Percentiles rank a stretch among this genome's conserved stretches.
Evolutionary conservation across 2,888 invertebrate genomes (phyloP).

Genomic region (Cryptus armator): DNA sequence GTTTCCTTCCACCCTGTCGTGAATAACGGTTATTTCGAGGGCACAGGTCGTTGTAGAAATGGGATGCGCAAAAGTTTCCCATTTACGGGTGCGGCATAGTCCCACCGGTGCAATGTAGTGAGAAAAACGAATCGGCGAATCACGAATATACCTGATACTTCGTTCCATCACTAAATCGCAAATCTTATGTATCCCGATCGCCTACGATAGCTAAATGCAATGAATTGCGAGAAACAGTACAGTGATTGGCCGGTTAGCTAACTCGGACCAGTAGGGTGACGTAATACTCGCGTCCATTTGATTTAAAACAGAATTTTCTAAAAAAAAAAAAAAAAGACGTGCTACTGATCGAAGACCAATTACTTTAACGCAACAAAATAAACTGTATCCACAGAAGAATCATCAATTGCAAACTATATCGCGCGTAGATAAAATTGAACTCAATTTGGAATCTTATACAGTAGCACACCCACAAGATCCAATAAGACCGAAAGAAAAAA

Average conservation of each 20-base stretch:
- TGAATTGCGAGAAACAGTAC: background rate
- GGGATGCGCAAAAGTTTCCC: constrained; percentile 37
- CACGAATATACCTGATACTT: constrained; percentile 15
- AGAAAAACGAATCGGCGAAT: background rate
- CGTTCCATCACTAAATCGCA: constrained; percentile 2
- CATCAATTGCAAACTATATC: background rate
- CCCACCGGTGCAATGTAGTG: constrained; percentile 52
- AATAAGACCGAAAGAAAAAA: background rate
- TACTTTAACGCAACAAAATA: too few relatives aligned
- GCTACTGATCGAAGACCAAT: too few relatives aligned
- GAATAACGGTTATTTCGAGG: constrained; percentile 55
- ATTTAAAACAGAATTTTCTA: too few relatives aligned
- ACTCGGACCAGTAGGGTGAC: too few relatives aligned
- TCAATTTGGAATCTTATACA: background rate
- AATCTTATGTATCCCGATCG: background rate
- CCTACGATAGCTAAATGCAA: background rate
- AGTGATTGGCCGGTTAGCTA: background rate
- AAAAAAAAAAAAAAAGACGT: too few relatives aligned
- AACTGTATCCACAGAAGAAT: too few relatives aligned
- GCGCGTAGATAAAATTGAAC: background rate
- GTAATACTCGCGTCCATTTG: too few relatives aligned
- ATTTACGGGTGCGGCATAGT: constrained; percentile 33
- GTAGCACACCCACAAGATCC: background rate
- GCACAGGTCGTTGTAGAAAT: constrained; percentile 12
- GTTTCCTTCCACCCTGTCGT: constrained; percentile 6